Base-by-base conservation (phyloP, 1,140 invertebrate genomes). In the Drosophila ficusphila region DNA sequence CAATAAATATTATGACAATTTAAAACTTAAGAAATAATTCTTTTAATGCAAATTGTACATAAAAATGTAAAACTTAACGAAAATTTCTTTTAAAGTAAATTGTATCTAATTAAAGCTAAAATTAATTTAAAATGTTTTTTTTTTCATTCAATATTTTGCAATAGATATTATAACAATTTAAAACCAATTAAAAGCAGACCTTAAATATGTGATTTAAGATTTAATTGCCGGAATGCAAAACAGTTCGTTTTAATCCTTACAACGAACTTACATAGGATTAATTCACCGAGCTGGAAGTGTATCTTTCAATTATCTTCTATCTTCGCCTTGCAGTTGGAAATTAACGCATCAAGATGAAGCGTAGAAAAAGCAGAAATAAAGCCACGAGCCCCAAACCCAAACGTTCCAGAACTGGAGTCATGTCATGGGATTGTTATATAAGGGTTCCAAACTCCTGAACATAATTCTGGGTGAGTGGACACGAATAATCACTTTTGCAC, bases 341-440 rank as follows among this genome's bases (percentile, higher is more conserved):
- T 61, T 77, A 58, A 53, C 33, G 76, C 76, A 46, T 29, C 76
- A 91, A 85, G 64, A 90, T 91, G 90, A 90, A 90, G 60, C 89
- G 89, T 90, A 90, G 89, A 76, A 90, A 90, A 86, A 86, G 57
- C 31, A 60, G 77, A 81, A 90, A 83, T 69, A 88, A 88, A 68
- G 62, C 44, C 27, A 42, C 49, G 52, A 79, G 33, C 33, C 33
- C 62, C 58, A 60, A 72, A 53, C 44, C 77, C 54, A 61, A 89
- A 75, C 62, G 41, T 67, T 53, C 65, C 68, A 73, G 71, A 73
- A 68, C 67, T 90, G 82, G 79, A 90, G 83, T 88, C 89, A 91
- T 91, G 90, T 90, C 90, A 91, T 91, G 90, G 90, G 90, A 91
- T 91, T 91, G 85, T 81, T 91, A 90, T 89, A 90, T 91, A 91